Conservation (phyloP, 2,797 vertebrate species). For the Remorina albescens region DNA sequence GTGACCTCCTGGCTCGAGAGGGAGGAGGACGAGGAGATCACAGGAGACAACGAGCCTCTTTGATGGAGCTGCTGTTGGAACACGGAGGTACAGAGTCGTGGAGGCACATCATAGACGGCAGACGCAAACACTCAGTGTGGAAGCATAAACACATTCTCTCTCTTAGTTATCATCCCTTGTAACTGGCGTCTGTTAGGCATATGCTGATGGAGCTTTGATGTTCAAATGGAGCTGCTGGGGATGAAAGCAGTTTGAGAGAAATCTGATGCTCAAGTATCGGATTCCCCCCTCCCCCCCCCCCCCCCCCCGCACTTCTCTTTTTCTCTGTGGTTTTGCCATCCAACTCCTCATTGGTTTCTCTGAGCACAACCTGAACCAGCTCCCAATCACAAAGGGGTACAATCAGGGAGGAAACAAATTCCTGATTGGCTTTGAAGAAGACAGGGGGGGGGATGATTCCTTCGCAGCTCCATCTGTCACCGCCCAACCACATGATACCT, state of each 20-base stretch:
- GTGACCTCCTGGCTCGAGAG: constrained; percentile 30
- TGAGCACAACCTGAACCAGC: constrained; percentile 62
- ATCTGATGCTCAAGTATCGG: constrained; percentile 70
- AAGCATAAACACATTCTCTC: constrained; percentile 59
- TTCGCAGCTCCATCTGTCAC: constrained; percentile 7
- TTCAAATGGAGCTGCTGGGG: constrained; percentile 74
- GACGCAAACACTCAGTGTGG: constrained; percentile 48
- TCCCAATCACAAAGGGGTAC: constrained; percentile 54
- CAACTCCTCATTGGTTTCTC: constrained; percentile 69
- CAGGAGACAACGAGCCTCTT: constrained; percentile 71
- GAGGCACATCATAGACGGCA: constrained; percentile 60
- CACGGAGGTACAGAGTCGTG: constrained; percentile 57
- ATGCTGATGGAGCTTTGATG: constrained; percentile 77
- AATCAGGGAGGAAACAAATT: constrained; percentile 32
- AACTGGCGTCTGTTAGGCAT: constrained; percentile 73
- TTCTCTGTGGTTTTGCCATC: constrained; percentile 69
- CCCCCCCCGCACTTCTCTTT: constrained; percentile 34
- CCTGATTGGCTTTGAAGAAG: constrained; percentile 40
- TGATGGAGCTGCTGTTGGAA: constrained; percentile 71
- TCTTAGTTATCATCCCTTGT: constrained; percentile 68
- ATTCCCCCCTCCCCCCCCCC: constrained; percentile 65
- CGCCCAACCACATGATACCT: constrained; percentile 13
- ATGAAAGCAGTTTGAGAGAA: constrained; percentile 77
- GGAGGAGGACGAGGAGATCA: constrained; percentile 63
- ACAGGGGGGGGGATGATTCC: constrained; percentile 11